Conservation (phyloP, 2,888 invertebrate species). For the Eristalinus sepulchralis region DNA sequence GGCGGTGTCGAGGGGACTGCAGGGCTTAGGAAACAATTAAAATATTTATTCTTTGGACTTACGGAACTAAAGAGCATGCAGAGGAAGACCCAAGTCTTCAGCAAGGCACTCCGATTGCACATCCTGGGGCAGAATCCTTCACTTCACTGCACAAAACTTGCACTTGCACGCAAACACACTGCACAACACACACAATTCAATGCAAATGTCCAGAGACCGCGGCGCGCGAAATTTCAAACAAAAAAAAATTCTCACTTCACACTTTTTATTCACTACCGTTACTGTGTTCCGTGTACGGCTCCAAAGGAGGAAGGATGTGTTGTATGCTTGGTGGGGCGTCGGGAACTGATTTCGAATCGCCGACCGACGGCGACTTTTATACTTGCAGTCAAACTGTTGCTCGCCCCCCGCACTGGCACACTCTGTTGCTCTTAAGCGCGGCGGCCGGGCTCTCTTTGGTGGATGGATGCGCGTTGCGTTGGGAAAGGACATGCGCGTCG, state of each 20-base stretch:
- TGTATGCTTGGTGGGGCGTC: conserved; percentile 30
- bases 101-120: conserved; percentile 47
- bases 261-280: neutral
- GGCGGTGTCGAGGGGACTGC: no score
- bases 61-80: conserved; percentile 60
- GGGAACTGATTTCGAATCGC: conserved; percentile 43
- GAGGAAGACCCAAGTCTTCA: conserved; percentile 53
- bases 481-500: conserved; percentile 51
- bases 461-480: neutral
- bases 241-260: neutral
- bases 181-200: neutral
- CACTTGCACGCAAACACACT: neutral
- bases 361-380: conserved; percentile 46
- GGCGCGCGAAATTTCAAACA: conserved; percentile 38
- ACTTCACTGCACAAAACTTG: neutral
- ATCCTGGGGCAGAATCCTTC: conserved; percentile 24
- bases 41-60: conserved; percentile 35
- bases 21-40: conserved; percentile 14
- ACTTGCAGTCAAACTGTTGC: conserved; percentile 57
- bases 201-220: conserved; percentile 24
- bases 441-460: conserved; percentile 2
- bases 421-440: conserved; percentile 37
- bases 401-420: neutral
- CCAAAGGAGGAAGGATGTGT: conserved; percentile 30
- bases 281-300: neutral